Evolutionary conservation across 2,888 invertebrate genomes (phyloP), one percentile per base, ranked within the genome.

Genomic region (Entomobrya proxima): DNA sequence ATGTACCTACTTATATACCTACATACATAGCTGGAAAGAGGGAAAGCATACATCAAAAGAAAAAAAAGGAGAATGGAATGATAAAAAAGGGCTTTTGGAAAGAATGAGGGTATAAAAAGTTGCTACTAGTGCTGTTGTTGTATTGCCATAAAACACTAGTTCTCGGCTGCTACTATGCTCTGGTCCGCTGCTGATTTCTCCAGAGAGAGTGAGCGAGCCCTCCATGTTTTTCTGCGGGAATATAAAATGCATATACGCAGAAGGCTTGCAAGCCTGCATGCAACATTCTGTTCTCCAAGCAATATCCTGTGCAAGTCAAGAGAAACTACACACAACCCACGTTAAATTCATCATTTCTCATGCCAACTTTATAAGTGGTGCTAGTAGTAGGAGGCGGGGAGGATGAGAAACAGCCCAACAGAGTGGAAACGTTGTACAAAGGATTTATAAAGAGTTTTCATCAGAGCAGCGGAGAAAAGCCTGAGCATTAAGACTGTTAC

Each of bases 381-480:
- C 44, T 30, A 47, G 40, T 47, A 47, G 47, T 30, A 76, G 18
- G 21, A 27, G 78, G 27, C 21, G 67, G 32, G 74, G 64, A 69
- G 67, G 80, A 27, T 27, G 40, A 72, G 72, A 44, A 72, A 44
- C 72, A 72, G 24, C 44, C 47, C 47, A 47, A 9, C 69, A 69
- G 44, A 44, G n/a, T 15, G 47, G 27, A 47, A 44, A 30, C 32
- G 61, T 15, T 61, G 61, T 21, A 61, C 61, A 55, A 69, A 69
- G 69, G 69, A 69, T 69, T 69, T 55, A 80, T 58, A 80, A 80
- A 55, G 55, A 80, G 72, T 72, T 80, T 52, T 72, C 80, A 69
- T 72, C 69, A 47, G 80, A 67, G 50, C 15, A 78, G 32, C 78
- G 32, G 21, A 30, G 27, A 50, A 15, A 50, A 3, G 50, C 47